Percentiles rank a stretch among this genome's conserved stretches.
phyloP scores from a whole-genome alignment of 2,888 invertebrate genomes.

The Rhingia rostrata region DNA sequence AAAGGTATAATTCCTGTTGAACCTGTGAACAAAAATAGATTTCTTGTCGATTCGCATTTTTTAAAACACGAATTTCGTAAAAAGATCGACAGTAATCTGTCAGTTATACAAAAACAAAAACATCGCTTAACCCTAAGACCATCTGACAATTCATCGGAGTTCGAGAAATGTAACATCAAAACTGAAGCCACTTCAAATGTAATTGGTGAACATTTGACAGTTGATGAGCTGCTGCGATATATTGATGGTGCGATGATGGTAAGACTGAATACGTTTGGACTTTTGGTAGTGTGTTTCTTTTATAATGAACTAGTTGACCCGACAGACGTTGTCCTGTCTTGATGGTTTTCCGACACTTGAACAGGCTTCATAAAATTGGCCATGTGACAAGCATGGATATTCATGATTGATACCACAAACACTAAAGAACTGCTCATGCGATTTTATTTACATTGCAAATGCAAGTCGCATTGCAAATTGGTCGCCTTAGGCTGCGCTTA shows the following conservation, averaged over 20 bases:
- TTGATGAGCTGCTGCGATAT: constrained; percentile 17
- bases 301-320: too few species aligned
- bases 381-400: too few species aligned
- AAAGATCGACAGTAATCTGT: constrained; percentile 21
- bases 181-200: not conserved
- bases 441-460: too few species aligned
- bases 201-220: constrained; percentile 5
- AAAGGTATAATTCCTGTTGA: constrained; percentile 21
- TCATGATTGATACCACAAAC: too few species aligned
- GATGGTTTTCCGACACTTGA: too few species aligned
- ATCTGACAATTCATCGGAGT: not conserved
- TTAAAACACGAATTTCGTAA: constrained; percentile 12
- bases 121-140: not conserved
- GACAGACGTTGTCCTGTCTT: too few species aligned
- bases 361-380: too few species aligned
- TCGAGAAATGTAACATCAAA: not conserved
- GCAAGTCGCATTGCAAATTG: too few species aligned
- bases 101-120: constrained; percentile 9
- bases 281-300: too few species aligned
- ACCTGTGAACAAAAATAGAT: not conserved
- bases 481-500: too few species aligned
- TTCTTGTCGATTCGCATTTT: constrained; percentile 6
- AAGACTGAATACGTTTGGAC: not conserved
- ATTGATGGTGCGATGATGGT: constrained; percentile 61
- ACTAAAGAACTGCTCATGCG: too few species aligned